A percentile compares a stretch with the other conserved stretches of the same genome.
phyloP scores from a whole-genome alignment of 1,140 invertebrate species.

The Pemphigus obesinymphae region DNA sequence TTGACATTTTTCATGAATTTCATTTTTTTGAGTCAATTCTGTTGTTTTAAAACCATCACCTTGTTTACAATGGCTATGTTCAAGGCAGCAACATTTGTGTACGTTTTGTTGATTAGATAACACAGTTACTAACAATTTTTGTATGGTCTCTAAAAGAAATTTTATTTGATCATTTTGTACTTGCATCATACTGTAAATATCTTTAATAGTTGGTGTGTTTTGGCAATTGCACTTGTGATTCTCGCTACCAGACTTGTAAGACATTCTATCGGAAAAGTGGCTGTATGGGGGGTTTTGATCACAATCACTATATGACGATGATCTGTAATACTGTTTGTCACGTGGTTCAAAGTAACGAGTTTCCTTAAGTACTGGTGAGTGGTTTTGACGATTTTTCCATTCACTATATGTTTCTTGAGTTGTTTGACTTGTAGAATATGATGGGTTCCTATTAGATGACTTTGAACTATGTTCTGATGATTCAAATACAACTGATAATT shows the following conservation, averaged over 20 bases:
- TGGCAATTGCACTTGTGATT: slow-evolving; percentile 17
- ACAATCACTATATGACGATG: neutral
- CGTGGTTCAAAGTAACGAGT: neutral
- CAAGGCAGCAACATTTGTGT: slow-evolving; percentile 14
- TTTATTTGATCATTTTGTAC: slow-evolving; percentile 40
- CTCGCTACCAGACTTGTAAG: neutral
- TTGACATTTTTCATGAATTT: neutral
- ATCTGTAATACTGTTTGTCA: neutral
- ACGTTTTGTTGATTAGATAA: slow-evolving; percentile 22
- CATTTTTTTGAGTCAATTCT: neutral
- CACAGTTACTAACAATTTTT: slow-evolving; percentile 26
- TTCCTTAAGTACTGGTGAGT: neutral
- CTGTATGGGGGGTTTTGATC: slow-evolving; percentile 10
- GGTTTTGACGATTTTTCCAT: slow-evolving; percentile 25
- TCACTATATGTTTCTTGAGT: slow-evolving; percentile 25
- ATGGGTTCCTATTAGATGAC: neutral
- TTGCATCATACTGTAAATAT: slow-evolving; percentile 36
- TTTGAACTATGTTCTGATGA: neutral
- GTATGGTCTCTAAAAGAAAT: slow-evolving; percentile 32
- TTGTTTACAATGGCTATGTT: neutral
- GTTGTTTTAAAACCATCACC: neutral
- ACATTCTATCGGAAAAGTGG: neutral
- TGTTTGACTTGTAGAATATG: neutral
- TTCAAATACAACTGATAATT: slow-evolving; percentile 43
- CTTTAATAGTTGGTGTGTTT: slow-evolving; percentile 24